Evolutionary conservation across 2,113 vertebrate genomes (phyloP).

Genomic region (Abramis brama): DNA sequence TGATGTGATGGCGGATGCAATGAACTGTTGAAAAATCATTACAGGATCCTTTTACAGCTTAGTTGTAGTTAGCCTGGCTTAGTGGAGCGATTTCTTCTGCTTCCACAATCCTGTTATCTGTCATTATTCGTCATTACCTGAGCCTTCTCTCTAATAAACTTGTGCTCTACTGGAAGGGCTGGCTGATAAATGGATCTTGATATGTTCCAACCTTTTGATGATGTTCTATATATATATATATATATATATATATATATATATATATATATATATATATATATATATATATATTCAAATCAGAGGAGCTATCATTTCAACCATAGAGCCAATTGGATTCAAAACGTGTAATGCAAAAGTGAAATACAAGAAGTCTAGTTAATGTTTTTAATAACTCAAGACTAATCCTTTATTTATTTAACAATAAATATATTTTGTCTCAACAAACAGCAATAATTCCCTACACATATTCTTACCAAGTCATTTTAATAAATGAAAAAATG

Average conservation of each 20-base stretch:
- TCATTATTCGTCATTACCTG: conserved; percentile 35
- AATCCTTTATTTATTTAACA: background rate
- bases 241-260: background rate
- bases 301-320: background rate
- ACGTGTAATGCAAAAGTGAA: background rate
- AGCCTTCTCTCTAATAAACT: conserved; percentile 17
- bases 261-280: background rate
- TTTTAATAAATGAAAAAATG: background rate
- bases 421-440: background rate
- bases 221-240: background rate
- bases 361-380: background rate
- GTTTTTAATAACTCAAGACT: background rate
- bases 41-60: conserved; percentile 36
- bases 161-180: background rate
- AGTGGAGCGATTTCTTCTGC: background rate
- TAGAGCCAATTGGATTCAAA: background rate
- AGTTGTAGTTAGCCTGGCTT: conserved; percentile 9
- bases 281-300: background rate
- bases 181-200: background rate
- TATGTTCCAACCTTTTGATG: background rate
- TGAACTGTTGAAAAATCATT: conserved; percentile 40
- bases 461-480: background rate
- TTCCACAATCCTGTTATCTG: conserved; percentile 15
- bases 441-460: background rate
- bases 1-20: conserved; percentile 18